Evolutionary conservation across 2,888 invertebrate genomes (phyloP).

Genomic region (Chirona hameri): DNA sequence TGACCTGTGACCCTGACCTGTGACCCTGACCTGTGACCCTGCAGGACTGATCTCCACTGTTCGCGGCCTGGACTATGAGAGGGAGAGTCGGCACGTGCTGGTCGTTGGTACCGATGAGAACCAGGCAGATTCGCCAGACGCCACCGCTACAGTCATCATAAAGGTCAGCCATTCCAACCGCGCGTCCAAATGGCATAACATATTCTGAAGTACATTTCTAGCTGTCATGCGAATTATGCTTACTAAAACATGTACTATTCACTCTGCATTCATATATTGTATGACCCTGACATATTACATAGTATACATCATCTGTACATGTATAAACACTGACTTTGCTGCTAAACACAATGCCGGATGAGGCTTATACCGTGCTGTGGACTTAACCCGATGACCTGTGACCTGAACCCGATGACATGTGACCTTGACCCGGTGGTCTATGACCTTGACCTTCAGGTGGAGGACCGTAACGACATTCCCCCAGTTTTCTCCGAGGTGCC

Average conservation of each 20-base stretch:
- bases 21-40: not conserved
- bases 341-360: too few species aligned
- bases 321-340: too few species aligned
- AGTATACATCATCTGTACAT: too few species aligned
- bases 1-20: too few species aligned
- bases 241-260: too few species aligned
- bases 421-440: not conserved
- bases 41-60: constrained; percentile 70
- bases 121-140: constrained; percentile 61
- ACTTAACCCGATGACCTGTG: not conserved
- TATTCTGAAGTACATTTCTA: too few species aligned
- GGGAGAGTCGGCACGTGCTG: constrained; percentile 66
- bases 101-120: constrained; percentile 81
- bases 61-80: constrained; percentile 73
- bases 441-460: constrained; percentile 29
- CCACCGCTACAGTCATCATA: constrained; percentile 69
- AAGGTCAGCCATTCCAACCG: constrained; percentile 57
- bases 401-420: too few species aligned
- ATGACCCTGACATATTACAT: too few species aligned
- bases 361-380: too few species aligned
- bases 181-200: too few species aligned
- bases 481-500: constrained; percentile 80
- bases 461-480: constrained; percentile 84
- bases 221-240: too few species aligned
- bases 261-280: too few species aligned